Evolutionary conservation across 2,888 invertebrate genomes (phyloP).

Genomic region (Thera obeliscata): DNA sequence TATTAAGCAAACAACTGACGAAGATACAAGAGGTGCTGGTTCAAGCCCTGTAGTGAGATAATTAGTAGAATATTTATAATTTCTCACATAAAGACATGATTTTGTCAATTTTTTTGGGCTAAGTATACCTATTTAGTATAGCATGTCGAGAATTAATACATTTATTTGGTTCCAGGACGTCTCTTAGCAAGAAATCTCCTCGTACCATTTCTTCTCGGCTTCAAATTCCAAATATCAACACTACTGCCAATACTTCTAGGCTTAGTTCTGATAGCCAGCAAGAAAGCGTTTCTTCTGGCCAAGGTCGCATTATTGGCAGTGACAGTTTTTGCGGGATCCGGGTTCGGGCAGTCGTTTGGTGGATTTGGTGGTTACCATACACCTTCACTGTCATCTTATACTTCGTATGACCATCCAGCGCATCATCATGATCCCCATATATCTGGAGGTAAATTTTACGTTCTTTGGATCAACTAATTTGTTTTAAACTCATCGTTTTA

Average conservation of each 20-base stretch:
- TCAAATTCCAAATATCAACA: slow-evolving; percentile 91
- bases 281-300: slow-evolving; percentile 90
- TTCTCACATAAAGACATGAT: background rate
- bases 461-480: no score
- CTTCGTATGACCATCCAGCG: slow-evolving; percentile 60
- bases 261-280: slow-evolving; percentile 87
- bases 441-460: slow-evolving; percentile 17
- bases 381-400: slow-evolving; percentile 65
- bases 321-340: slow-evolving; percentile 86
- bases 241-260: slow-evolving; percentile 90
- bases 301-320: slow-evolving; percentile 90
- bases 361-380: slow-evolving; percentile 51
- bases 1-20: no score
- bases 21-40: background rate
- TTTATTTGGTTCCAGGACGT: slow-evolving; percentile 85
- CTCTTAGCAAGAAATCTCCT: slow-evolving; percentile 88
- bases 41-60: background rate
- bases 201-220: slow-evolving; percentile 90
- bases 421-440: slow-evolving; percentile 63
- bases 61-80: background rate
- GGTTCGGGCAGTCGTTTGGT: slow-evolving; percentile 69
- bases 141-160: background rate
- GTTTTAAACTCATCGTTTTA: no score
- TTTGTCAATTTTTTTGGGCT: no score
- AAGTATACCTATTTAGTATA: no score